Base-by-base conservation (phyloP, 2,888 invertebrate species). In the Coelopa pilipes region DNA sequence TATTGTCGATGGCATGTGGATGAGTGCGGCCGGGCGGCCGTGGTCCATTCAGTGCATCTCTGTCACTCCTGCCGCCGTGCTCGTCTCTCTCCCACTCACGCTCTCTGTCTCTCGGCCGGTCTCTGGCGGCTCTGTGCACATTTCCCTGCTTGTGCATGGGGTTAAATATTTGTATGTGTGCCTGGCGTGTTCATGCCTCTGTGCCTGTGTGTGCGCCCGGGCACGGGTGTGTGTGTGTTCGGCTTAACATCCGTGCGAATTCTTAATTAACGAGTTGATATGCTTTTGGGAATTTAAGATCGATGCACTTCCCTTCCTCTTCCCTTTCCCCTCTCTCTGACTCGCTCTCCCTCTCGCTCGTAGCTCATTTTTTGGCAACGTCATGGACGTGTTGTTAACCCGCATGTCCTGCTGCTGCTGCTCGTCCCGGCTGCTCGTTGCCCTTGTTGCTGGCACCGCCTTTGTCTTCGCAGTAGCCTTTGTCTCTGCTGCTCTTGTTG, bases 221-320 rank as follows among this genome's bases (percentile, higher is more conserved):
- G 45, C 57, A 55, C 49, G 2, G 11, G 45, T 17, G 53, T 66
- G 46, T 72, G 65, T 57, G 24, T 21, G 60, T 34, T 24, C 24
- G 60, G 34, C 34, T 34, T 62, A 15, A n/a, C 17, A 57, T 55
- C 57, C 55, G 65, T 71, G 63, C 15, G 65, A 65, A 71, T 65
- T 65, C 71, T 71, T 63, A 71, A 71, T 71, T 71, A 71, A 71
- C 63, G 53, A 71, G 53, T 71, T 71, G 63, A 71, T 63, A 65
- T 19, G 65, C 53, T 46, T 59, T 69, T 21, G 60, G 70, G 60
- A 60, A 70, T 70, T 70, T 24, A 17, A 57, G 10, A 45, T n/a
- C 17, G 17, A 57, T 47, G 47, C 19, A 21, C 21, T 34, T 34
- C 34, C 34, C 34, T 34, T 7, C 4, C 34, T 34, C 2, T 7